These are phyloP conservation scores for Cantharis rustica DNA, from an alignment of 2,888 invertebrate species.

Conservation along the genomic window DNA sequence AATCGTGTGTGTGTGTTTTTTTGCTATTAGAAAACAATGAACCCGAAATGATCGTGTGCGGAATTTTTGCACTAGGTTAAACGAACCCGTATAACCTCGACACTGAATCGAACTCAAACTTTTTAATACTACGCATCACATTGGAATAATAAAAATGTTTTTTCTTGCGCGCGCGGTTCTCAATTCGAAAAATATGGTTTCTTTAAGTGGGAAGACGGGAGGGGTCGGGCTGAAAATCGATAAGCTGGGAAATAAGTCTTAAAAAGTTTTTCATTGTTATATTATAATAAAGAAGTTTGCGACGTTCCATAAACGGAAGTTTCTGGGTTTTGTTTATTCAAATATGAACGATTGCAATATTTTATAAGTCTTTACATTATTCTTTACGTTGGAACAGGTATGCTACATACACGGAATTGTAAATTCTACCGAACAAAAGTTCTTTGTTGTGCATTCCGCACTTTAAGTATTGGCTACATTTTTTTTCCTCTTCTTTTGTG, in stretches of 20 bases:
- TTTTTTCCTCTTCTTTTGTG: background rate
- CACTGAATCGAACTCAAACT: background rate
- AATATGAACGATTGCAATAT: background rate
- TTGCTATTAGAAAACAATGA: slow-evolving; percentile 26
- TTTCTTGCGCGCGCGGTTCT: background rate
- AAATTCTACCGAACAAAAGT: slow-evolving; percentile 13
- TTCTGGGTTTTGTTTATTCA: background rate
- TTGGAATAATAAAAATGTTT: background rate
- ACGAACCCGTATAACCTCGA: slow-evolving; percentile 20
- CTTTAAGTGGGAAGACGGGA: background rate
- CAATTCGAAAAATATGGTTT: background rate
- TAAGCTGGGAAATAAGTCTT: background rate
- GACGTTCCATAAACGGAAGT: background rate
- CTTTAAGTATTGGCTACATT: slow-evolving; percentile 1
- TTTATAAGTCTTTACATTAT: background rate
- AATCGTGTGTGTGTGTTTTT: background rate
- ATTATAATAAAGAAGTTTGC: background rate
- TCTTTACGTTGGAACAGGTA: background rate
- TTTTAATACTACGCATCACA: background rate
- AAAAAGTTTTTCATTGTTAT: background rate
- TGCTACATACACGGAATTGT: background rate
- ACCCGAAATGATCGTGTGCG: slow-evolving; percentile 19
- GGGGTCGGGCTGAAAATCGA: background rate
- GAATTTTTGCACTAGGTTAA: slow-evolving; percentile 21
- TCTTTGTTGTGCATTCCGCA: slow-evolving; percentile 19